Evolutionary conservation across 2,888 invertebrate genomes (phyloP).

Genomic region (Anaspis maculata): DNA sequence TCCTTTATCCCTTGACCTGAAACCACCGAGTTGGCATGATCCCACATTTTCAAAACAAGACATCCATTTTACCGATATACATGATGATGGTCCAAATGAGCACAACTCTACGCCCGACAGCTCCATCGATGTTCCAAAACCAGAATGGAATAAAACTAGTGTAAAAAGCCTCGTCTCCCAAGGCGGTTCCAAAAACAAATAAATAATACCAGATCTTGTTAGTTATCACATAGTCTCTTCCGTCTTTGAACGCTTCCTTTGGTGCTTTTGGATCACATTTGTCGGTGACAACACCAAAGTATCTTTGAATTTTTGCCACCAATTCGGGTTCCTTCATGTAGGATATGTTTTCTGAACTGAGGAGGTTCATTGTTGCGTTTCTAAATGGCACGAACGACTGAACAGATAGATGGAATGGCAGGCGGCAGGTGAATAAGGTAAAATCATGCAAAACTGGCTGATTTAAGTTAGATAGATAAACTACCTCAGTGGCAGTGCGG

Average conservation of each 20-base stretch:
- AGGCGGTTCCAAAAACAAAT: conserved; percentile 74
- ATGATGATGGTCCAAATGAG: conserved; percentile 75
- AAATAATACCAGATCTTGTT: conserved; percentile 79
- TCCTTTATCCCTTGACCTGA: conserved; percentile 84
- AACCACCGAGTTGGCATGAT: too few species aligned
- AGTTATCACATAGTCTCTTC: conserved; percentile 46
- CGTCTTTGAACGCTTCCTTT: too few species aligned
- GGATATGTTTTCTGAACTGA: conserved; percentile 43
- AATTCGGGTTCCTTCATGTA: conserved; percentile 66
- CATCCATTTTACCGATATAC: conserved; percentile 62
- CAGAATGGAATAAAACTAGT: conserved; percentile 86
- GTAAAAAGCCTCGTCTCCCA: conserved; percentile 89
- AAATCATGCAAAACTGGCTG: too few species aligned
- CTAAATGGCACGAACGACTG: too few species aligned
- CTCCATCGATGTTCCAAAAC: conserved; percentile 91
- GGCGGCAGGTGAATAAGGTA: too few species aligned
- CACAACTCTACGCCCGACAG: conserved; percentile 73
- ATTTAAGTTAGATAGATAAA: too few species aligned
- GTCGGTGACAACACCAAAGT: conserved; percentile 62
- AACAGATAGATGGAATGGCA: too few species aligned
- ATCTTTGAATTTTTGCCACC: conserved; percentile 70
- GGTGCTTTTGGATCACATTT: conserved; percentile 14
- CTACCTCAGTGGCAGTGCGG: too few species aligned
- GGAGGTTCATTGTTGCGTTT: too few species aligned
- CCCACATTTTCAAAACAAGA: background rate